Evolutionary conservation across 2,888 invertebrate genomes (phyloP).

Genomic region (Xestia c-nigrum): DNA sequence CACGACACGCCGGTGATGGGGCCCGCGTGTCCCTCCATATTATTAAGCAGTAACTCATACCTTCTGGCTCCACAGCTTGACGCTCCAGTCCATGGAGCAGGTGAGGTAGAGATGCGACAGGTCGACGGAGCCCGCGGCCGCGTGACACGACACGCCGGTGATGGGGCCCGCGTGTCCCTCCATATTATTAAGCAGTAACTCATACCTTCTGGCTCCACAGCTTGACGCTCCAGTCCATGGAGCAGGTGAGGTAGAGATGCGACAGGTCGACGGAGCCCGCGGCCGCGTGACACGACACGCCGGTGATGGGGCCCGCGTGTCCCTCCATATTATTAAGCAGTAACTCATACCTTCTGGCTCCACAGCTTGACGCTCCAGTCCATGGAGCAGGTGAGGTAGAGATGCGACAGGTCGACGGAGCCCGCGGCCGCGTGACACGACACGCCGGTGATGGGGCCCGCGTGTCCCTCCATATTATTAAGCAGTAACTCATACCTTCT

Average conservation of each 20-base stretch:
- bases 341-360: constrained; percentile 94
- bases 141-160: constrained; percentile 97
- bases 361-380: constrained; percentile 99
- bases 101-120: constrained; percentile 99
- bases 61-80: constrained; percentile 99
- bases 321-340: too few species aligned
- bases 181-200: too few species aligned
- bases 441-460: constrained; percentile 98
- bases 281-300: constrained; percentile 96
- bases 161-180: constrained; percentile 97
- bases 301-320: constrained; percentile 98
- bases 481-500: constrained; percentile 91
- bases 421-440: constrained; percentile 97
- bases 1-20: constrained; percentile 98
- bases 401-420: constrained; percentile 96
- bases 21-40: constrained; percentile 92
- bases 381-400: constrained; percentile 98
- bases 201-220: constrained; percentile 97
- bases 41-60: constrained; percentile 73
- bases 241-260: constrained; percentile 98
- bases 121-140: constrained; percentile 94
- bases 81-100: constrained; percentile 99
- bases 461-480: constrained; percentile 81
- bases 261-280: constrained; percentile 96
- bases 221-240: constrained; percentile 99